Base-by-base conservation (phyloP, 2,888 invertebrate species). In the Drosophila diplacantha region DNA sequence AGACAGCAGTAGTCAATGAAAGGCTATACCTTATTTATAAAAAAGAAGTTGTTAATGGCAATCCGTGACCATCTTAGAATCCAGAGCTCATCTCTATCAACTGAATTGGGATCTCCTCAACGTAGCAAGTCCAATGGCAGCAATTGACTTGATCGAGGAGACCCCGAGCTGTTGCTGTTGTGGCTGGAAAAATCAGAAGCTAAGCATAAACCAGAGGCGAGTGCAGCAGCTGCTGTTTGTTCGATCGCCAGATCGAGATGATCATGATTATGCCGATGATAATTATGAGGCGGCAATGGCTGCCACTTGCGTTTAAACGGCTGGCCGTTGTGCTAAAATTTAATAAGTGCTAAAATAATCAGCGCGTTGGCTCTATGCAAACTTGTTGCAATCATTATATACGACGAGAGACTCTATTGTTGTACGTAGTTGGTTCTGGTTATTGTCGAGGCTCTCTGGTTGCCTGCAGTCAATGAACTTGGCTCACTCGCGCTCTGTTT, bases 291-390 rank as follows among this genome's bases (percentile, higher is more conserved):
- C 20, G 60, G 32, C 34, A 58, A 62, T 38, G 52, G 58, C 62
- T 71, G 63, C 53, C 39, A 49, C 49, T 52, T 53, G 38, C 58
- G 47, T 22, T 63, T 57, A 7, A 11, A 16, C 39, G 22, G n/a
- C 44, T 29, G 14, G 34, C 29, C 31, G 54, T 35, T 73, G 75
- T 75, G 75, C 78, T 78, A 62, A 75, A 78, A 78, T 81, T 78
- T 75, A 81, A 78, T 78, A 78, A 78, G 81, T 78, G 81, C 74
- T 81, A 51, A 75, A 81, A 81, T 73, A 73, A 81, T 77, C 78
- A 81, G 75, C 75, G 78, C 70, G 68, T 66, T 51, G 32, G 66
- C 68, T 70, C 61, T 80, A 80, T 80, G 77, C 68, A 80, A 80
- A 71, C 81, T 68, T 70, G 65, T 75, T 61, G 59, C 59, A 61